A percentile compares a stretch with the other conserved stretches of the same genome.
Conservation (phyloP, 2,113 vertebrate genomes). For the Nettapus auritus region DNA sequence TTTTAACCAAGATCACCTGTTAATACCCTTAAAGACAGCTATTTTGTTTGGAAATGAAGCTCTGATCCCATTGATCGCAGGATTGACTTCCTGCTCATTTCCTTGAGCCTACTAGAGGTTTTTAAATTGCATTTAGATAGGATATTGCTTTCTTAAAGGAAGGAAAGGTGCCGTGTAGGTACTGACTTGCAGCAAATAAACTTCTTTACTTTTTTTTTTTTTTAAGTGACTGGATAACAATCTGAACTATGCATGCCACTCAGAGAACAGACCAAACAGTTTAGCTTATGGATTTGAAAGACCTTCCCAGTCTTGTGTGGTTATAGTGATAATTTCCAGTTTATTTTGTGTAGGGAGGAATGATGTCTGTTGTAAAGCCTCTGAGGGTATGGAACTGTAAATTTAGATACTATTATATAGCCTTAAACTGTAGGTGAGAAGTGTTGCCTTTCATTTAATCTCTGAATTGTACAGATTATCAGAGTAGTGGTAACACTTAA, state of each 20-base stretch:
- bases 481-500: background rate
- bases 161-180: background rate
- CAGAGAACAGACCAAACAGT: too few relatives aligned
- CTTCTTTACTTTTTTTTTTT: too few relatives aligned
- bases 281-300: background rate
- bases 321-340: background rate
- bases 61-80: background rate
- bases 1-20: background rate
- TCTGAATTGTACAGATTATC: background rate
- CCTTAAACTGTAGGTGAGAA: background rate
- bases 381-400: background rate
- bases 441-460: background rate
- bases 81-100: background rate
- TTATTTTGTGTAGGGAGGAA: background rate
- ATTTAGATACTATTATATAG: background rate
- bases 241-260: background rate
- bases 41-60: background rate
- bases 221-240: background rate
- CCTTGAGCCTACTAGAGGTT: background rate
- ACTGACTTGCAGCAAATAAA: background rate
- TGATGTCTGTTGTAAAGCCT: background rate
- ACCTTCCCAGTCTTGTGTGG: background rate
- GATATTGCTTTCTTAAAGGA: background rate
- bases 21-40: background rate
- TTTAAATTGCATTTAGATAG: background rate